phyloP scores from a whole-genome alignment of 2,113 vertebrate genomes.

The Muntiacus reevesi region DNA sequence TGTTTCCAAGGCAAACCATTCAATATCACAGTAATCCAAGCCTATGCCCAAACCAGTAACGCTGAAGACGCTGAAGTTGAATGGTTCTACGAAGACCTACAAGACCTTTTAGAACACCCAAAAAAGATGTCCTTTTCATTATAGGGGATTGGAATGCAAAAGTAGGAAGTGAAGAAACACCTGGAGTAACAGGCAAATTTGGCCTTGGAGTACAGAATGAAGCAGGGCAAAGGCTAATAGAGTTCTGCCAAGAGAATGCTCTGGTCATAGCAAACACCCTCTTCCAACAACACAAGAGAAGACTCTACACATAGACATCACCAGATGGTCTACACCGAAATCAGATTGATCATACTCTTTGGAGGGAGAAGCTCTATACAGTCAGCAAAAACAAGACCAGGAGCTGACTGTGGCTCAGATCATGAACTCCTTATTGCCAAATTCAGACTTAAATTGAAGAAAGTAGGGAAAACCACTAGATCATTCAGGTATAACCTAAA shows the following conservation, averaged over 20 bases:
- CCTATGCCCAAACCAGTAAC: not conserved
- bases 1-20: not conserved
- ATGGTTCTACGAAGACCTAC: not conserved
- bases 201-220: not conserved
- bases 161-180: not conserved
- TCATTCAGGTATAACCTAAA: not conserved
- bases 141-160: not conserved
- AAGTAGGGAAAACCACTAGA: not conserved
- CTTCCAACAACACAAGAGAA: not conserved
- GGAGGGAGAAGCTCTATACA: not conserved
- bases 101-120: not conserved
- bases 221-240: not conserved
- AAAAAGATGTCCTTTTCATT: not conserved
- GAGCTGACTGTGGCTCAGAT: not conserved
- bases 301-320: not conserved
- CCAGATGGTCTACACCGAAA: not conserved
- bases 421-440: not conserved
- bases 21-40: not conserved
- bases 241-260: not conserved
- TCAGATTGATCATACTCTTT: not conserved
- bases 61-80: not conserved
- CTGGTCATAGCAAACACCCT: not conserved
- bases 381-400: not conserved
- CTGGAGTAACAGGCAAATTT: not conserved
- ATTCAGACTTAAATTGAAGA: not conserved